Base-by-base conservation (phyloP, 2,113 vertebrate genomes). In the Sinocyclocheilus grahami region DNA sequence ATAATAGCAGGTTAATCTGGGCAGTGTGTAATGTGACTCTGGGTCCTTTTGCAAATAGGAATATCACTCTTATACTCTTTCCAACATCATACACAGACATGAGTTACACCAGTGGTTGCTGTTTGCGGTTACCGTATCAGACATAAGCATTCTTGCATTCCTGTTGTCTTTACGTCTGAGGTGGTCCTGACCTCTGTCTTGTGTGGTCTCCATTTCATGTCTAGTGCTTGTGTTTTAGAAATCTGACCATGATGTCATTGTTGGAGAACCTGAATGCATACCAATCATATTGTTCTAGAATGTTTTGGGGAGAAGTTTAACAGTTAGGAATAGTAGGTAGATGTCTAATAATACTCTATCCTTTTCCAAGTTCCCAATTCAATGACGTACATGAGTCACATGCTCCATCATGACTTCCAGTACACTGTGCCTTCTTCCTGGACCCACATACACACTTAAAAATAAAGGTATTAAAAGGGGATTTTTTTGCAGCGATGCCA, bases 1-100 rank as follows among this genome's bases (percentile, higher is more conserved):
- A 91, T 86, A 86, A 90, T 89, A 90, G 71, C 83, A 78, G 79
- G 67, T 77, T 90, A 86, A 86, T 87, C 74, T 90, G 86, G 55
- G 79, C 80, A 33, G 78, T 3, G 71, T 55, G 79, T 27, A 78
- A 79, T 78, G 82, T 85, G 79, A 84, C 78, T 69, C 60, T 39
- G 62, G 78, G 65, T 78, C 20, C 39, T 78, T 78, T 51, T 76
- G 74, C 81, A 90, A 78, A 78, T 90, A 75, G 37, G 24, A 62
- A 53, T 14, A 51, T 42, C 46, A 82, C 48, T 63, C 46, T 48
- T 60, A 18, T 37, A 74, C 55, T 65, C 20, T 30, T 84, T 51
- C 67, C 30, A 39, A 55, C 42, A 82, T 62, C 78, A 69, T 81
- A 82, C 48, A 58, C 48, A 14, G 27, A 30, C 16, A 78, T n/a